phyloP scores from a whole-genome alignment of 2,888 invertebrate genomes.

The Druceiella hillmani region DNA sequence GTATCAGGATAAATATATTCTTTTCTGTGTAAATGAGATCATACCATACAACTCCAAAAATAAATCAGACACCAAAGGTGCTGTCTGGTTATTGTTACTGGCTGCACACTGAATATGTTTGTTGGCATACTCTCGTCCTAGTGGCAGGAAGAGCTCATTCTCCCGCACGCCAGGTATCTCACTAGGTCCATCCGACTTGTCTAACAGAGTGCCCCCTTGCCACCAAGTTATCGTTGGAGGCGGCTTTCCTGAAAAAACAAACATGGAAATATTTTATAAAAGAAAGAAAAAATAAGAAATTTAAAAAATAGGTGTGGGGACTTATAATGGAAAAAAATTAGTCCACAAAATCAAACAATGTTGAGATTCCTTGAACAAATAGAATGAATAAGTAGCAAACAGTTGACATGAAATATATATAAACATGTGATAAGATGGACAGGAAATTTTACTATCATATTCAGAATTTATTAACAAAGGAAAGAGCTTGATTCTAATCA shows the following conservation, averaged over 20 bases:
- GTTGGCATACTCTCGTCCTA: slow-evolving; percentile 62
- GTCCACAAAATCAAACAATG: too few species aligned
- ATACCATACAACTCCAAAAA: slow-evolving; percentile 70
- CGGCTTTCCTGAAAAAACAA: slow-evolving; percentile 56
- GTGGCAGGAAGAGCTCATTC: slow-evolving; percentile 60
- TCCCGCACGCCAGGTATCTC: slow-evolving; percentile 62
- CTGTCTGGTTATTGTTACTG: slow-evolving; percentile 64
- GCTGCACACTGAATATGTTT: slow-evolving; percentile 68
- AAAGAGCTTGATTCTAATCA: too few species aligned
- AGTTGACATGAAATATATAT: too few species aligned
- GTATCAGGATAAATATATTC: too few species aligned
- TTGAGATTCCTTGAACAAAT: too few species aligned
- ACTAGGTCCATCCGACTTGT: slow-evolving; percentile 60
- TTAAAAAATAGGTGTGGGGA: too few species aligned
- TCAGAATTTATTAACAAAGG: too few species aligned
- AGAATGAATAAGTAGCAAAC: too few species aligned
- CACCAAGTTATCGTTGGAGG: slow-evolving; percentile 73
- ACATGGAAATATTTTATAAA: neutral
- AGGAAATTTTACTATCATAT: too few species aligned
- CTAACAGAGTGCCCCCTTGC: slow-evolving; percentile 66
- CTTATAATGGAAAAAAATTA: too few species aligned
- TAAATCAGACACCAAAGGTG: slow-evolving; percentile 61
- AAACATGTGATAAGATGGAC: too few species aligned
- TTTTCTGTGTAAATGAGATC: too few species aligned
- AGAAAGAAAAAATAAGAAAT: neutral